phyloP scores from a whole-genome alignment of 2,888 invertebrate species.

The Drosophila acutilabella region DNA sequence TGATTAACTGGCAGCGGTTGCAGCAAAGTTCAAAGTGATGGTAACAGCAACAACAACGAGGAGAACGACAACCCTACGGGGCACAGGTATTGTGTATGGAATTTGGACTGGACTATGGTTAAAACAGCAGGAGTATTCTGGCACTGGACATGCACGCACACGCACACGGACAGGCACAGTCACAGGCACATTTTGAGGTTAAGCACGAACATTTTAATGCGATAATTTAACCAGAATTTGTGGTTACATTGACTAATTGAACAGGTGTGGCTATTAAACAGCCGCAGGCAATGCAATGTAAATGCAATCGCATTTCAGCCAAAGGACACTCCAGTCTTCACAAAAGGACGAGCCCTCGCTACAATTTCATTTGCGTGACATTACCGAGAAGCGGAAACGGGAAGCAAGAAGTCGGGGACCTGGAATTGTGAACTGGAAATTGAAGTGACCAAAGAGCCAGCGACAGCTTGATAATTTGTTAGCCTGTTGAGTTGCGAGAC shows the following conservation, averaged over 20 bases:
- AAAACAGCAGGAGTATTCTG: constrained; percentile 53
- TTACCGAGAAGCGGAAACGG: constrained; percentile 39
- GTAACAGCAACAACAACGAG: constrained; percentile 7
- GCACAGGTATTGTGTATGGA: constrained; percentile 8
- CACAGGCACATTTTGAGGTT: constrained; percentile 80
- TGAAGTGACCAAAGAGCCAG: constrained; percentile 52
- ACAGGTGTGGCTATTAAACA: constrained; percentile 83
- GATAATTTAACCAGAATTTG: constrained; percentile 85
- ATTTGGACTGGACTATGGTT: constrained; percentile 14
- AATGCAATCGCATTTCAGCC: constrained; percentile 65
- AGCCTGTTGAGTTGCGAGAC: constrained; percentile 76
- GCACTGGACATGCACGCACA: constrained; percentile 54
- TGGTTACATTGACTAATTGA: constrained; percentile 85
- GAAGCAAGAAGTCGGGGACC: background rate
- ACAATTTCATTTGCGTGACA: constrained; percentile 72
- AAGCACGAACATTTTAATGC: constrained; percentile 84
- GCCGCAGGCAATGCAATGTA: constrained; percentile 64
- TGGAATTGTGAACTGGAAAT: background rate
- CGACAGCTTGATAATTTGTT: constrained; percentile 84
- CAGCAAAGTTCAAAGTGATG: constrained; percentile 64
- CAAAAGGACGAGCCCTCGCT: constrained; percentile 19
- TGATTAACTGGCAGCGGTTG: constrained; percentile 79
- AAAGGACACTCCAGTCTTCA: constrained; percentile 6
- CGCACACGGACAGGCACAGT: constrained; percentile 16
- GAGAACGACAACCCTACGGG: constrained; percentile 21